Evolutionary conservation across 2,113 vertebrate species (phyloP).

Genomic region (Suncus etruscus): DNA sequence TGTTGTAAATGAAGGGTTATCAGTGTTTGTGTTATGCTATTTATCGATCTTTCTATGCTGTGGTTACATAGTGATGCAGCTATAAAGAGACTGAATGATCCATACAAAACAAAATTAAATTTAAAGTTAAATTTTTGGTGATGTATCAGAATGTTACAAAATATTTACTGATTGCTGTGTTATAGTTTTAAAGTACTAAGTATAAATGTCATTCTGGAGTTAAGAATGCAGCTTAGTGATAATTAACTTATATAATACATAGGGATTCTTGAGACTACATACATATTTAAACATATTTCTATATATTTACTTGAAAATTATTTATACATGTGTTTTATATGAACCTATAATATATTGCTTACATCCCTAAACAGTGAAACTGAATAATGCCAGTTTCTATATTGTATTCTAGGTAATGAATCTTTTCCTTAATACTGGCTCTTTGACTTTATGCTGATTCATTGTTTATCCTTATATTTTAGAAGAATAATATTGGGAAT

Average conservation of each 20-base stretch:
- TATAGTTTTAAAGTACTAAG: background rate
- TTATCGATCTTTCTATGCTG: background rate
- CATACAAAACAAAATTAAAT: background rate
- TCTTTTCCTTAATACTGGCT: background rate
- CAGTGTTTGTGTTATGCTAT: background rate
- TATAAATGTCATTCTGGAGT: background rate
- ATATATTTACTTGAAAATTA: background rate
- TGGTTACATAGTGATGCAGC: background rate
- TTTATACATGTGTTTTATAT: background rate
- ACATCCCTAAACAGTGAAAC: constrained; percentile 16
- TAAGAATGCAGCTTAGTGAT: too few relatives aligned
- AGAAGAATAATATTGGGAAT: constrained; percentile 4
- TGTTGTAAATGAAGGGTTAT: background rate
- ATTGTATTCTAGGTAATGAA: constrained; percentile 35
- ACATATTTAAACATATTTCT: background rate
- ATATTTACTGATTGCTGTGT: background rate
- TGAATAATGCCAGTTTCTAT: background rate
- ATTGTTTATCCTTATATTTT: constrained; percentile 42
- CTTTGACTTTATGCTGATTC: constrained; percentile 46
- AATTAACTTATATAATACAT: too few relatives aligned
- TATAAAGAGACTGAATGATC: background rate
- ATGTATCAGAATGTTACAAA: background rate
- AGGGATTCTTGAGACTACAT: too few relatives aligned
- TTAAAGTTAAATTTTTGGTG: background rate
- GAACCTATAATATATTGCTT: constrained; percentile 5